Evolutionary conservation across 1,140 invertebrate genomes (phyloP).

Genomic region (Melipona quadrifasciata): DNA sequence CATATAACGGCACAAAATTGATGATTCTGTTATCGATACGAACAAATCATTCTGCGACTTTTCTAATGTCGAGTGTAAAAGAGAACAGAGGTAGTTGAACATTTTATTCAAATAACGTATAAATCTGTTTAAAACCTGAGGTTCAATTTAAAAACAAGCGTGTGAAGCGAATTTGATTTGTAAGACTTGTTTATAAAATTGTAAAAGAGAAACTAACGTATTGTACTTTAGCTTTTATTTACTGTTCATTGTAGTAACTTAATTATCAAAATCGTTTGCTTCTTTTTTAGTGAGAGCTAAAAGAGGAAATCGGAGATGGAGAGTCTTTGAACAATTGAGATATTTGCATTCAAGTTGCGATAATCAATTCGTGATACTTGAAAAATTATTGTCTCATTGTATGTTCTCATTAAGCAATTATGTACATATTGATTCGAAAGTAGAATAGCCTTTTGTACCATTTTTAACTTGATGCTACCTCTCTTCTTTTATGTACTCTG

Average conservation of each 20-base stretch:
- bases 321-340: background rate
- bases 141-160: background rate
- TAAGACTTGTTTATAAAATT: background rate
- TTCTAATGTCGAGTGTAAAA: conserved; percentile 63
- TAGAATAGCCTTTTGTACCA: background rate
- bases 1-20: conserved; percentile 13
- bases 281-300: background rate
- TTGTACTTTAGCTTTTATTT: too few species aligned
- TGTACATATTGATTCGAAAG: background rate
- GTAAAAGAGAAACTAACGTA: background rate
- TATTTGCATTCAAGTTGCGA: background rate
- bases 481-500: conserved; percentile 68
- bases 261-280: background rate
- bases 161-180: background rate
- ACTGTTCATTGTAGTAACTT: background rate
- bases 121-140: background rate
- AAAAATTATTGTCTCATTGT: background rate
- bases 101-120: background rate
- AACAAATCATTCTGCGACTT: conserved; percentile 44
- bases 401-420: background rate
- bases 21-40: conserved; percentile 11
- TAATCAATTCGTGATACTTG: background rate
- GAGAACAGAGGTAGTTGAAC: conserved; percentile 61
- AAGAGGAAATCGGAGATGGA: background rate
- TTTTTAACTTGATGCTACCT: conserved; percentile 44